These are phyloP conservation scores for Trachelus stipa DNA, from an alignment of 2,888 invertebrate genomes.

Conservation along the genomic window DNA sequence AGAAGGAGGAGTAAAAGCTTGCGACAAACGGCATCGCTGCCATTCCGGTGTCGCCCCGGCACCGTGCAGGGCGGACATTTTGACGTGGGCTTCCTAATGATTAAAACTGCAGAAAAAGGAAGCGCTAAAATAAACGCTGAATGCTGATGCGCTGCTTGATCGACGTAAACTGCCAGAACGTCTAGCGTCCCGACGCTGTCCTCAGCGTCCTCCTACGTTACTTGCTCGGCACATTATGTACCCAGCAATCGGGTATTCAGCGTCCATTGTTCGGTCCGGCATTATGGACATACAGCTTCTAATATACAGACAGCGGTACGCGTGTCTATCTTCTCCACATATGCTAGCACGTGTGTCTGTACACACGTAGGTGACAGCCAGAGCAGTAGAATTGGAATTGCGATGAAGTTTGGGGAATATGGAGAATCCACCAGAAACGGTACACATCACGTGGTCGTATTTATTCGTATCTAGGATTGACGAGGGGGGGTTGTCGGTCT, in stretches of 20 bases:
- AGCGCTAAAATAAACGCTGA: slow-evolving; percentile 4
- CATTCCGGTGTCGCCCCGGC: neutral
- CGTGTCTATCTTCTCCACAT: neutral
- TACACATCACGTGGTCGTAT: neutral
- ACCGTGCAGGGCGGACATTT: slow-evolving; percentile 4
- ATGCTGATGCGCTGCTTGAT: slow-evolving; percentile 6
- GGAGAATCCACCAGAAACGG: neutral
- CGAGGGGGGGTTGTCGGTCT: neutral
- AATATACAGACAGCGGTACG: neutral
- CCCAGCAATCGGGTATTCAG: slow-evolving; percentile 3
- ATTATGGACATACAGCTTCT: neutral
- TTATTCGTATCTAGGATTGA: neutral
- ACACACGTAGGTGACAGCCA: neutral
- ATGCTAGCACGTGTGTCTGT: neutral
- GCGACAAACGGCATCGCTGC: neutral
- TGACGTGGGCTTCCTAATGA: slow-evolving; percentile 9
- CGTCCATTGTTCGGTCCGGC: neutral
- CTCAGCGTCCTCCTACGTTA: neutral
- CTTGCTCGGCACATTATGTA: neutral
- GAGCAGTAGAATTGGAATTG: neutral
- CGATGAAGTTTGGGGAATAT: neutral
- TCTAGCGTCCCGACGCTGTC: neutral
- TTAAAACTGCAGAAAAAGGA: slow-evolving; percentile 11
- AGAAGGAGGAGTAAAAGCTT: neutral
- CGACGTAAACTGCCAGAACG: slow-evolving; percentile 16